These are phyloP conservation scores for Tubiluchus corallicola DNA, from an alignment of 2,888 invertebrate species.

Conservation along the genomic window DNA sequence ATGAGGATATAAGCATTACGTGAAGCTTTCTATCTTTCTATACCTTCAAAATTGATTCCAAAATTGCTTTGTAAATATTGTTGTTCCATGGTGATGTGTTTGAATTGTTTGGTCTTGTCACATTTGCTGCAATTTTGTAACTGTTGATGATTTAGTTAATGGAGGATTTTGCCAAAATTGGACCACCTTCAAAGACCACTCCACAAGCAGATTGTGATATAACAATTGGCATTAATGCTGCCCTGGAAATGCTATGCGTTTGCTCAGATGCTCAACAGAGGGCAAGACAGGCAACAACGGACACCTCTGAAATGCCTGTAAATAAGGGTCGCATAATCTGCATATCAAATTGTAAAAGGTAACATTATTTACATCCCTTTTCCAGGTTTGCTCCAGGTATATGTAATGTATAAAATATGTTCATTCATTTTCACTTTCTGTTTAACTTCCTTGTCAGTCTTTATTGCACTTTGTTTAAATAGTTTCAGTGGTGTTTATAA, in stretches of 20 bases:
- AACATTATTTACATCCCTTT: constrained; percentile 5
- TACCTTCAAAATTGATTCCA: too few species aligned
- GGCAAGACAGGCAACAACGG: constrained; percentile 33
- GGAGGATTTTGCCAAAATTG: constrained; percentile 61
- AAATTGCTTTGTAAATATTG: constrained; percentile 4
- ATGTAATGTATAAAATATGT: too few species aligned
- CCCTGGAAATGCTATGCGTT: constrained; percentile 65
- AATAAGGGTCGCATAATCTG: constrained; percentile 68
- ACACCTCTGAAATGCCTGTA: constrained; percentile 32
- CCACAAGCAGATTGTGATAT: constrained; percentile 27
- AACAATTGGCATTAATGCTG: constrained; percentile 63
- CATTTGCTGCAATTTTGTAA: background rate
- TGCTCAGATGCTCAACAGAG: constrained; percentile 53
- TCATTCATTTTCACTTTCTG: constrained; percentile 1
- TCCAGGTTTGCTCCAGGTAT: too few species aligned
- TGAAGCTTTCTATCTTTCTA: too few species aligned
- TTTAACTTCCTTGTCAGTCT: background rate
- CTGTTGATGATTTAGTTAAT: constrained; percentile 39
- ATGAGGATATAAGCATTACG: too few species aligned
- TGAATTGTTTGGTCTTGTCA: constrained; percentile 7
- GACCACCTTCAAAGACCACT: constrained; percentile 37
- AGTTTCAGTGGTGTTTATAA: too few species aligned
- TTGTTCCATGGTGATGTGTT: constrained; percentile 11
- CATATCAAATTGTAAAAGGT: constrained; percentile 57
- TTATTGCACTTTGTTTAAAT: too few species aligned